Evolutionary conservation across 2,888 invertebrate species (phyloP).

Genomic region (Seira sanloemensis): DNA sequence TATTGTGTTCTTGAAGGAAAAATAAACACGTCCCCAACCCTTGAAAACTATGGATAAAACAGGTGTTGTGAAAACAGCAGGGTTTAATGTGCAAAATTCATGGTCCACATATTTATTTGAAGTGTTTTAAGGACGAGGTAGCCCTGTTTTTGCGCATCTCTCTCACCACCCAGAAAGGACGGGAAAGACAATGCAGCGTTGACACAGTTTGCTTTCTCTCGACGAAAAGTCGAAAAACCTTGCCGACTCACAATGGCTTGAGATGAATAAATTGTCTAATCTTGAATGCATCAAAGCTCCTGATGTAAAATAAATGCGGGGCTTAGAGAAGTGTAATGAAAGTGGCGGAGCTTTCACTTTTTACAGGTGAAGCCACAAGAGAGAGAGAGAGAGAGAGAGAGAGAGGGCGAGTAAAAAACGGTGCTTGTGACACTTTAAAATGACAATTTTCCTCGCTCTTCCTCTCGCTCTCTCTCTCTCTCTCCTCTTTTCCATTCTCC

Average conservation of each 20-base stretch:
- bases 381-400: conserved; percentile 19
- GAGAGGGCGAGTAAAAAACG: conserved; percentile 21
- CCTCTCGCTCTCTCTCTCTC: background rate
- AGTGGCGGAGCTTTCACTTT: too few species aligned
- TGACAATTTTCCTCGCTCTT: conserved; percentile 34
- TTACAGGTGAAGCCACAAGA: background rate
- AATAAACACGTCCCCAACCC: background rate
- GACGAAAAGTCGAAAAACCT: too few species aligned
- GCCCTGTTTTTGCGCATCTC: too few species aligned
- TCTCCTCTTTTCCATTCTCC: conserved; percentile 27
- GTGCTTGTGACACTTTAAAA: conserved; percentile 54
- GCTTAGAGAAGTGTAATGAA: too few species aligned
- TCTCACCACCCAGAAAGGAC: too few species aligned
- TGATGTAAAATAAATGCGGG: conserved; percentile 26
- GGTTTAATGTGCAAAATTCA: too few species aligned
- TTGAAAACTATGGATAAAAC: background rate
- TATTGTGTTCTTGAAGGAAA: too few species aligned
- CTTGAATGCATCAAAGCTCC: background rate
- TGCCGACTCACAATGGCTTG: too few species aligned
- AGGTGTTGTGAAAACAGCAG: background rate
- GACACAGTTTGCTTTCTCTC: too few species aligned
- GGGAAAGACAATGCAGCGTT: background rate
- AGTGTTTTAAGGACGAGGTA: too few species aligned
- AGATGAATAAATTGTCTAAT: background rate
- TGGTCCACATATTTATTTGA: too few species aligned